phyloP scores from a whole-genome alignment of 2,797 vertebrate genomes.

The Ataeniobius toweri region DNA sequence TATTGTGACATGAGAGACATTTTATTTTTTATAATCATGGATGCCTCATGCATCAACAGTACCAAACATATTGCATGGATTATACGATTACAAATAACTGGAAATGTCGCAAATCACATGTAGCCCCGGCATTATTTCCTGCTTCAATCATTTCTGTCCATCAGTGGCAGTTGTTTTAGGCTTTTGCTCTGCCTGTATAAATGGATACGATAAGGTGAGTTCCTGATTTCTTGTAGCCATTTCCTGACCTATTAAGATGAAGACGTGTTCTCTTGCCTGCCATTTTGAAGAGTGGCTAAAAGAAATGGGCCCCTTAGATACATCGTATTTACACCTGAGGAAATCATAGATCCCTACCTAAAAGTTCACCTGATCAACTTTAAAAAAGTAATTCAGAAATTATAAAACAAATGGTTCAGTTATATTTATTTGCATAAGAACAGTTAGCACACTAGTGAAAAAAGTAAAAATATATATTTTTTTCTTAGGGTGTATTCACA shows the following conservation, averaged over 20 bases:
- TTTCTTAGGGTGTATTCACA: no score
- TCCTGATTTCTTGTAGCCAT: neutral
- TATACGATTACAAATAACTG: neutral
- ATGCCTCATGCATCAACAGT: neutral
- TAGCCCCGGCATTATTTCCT: neutral
- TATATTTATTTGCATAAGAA: no score
- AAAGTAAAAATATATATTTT: no score
- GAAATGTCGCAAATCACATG: neutral
- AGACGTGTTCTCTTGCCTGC: neutral
- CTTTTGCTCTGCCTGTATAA: neutral
- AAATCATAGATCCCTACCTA: no score
- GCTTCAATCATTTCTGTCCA: neutral
- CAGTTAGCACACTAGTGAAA: no score
- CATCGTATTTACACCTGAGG: no score
- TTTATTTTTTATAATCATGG: neutral
- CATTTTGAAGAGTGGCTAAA: no score
- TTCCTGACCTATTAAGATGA: neutral
- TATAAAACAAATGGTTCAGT: no score
- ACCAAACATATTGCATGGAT: neutral
- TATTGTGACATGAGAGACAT: neutral
- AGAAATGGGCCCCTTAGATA: no score
- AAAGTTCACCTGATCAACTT: no score
- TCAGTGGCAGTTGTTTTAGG: neutral
- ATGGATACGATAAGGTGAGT: neutral
- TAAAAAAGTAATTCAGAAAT: no score